Evolutionary conservation across 2,113 vertebrate genomes (phyloP), one percentile per base, ranked within the genome.

Genomic region (Taurulus bubalis): DNA sequence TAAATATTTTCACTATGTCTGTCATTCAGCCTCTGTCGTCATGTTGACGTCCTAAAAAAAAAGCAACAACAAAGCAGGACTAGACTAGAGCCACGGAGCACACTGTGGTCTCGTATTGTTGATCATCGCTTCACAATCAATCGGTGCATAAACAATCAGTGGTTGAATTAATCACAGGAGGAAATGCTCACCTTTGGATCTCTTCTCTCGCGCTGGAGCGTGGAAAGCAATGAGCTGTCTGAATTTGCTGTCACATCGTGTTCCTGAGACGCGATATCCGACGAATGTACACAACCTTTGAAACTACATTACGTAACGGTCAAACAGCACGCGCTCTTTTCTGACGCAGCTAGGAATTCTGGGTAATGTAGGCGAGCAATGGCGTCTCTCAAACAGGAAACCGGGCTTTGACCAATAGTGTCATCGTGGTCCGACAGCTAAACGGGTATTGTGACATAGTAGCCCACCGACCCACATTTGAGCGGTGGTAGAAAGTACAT

Each of bases 361-460:
- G 91, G 91, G 89, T 84, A 56, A 28, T 90, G 90, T 85, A 92
- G 89, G 65, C 62, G 20, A 22, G 32, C 49, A 20, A 30, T 45
- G 1, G n/a, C 0, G 14, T 59, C 15, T 26, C 1, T 18, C 3
- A 11, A 38, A 65, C 69, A 6, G 30, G 72, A 68, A 45, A 15
- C 42, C 8, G 12, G 24, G 26, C 8, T 20, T 8, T 11, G 22
- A 63, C 58, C 15, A n/a, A 14, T 16, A 18, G 28, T 9, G 58
- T 7, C 7, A 32, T 9, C 8, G 26, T 15, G 26, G 11, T 58
- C 55, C 55, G 12, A 58, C 24, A 28, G 24, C 55, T 12, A 58
- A 28, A 28, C 55, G 28, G 12, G 12, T 22, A 14, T 15, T 26
- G 55, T 58, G 55, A 58, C 26, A 12, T 10, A 16, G 51, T n/a